Conservation (phyloP, 2,113 vertebrate species). For the Tetrax tetrax region DNA sequence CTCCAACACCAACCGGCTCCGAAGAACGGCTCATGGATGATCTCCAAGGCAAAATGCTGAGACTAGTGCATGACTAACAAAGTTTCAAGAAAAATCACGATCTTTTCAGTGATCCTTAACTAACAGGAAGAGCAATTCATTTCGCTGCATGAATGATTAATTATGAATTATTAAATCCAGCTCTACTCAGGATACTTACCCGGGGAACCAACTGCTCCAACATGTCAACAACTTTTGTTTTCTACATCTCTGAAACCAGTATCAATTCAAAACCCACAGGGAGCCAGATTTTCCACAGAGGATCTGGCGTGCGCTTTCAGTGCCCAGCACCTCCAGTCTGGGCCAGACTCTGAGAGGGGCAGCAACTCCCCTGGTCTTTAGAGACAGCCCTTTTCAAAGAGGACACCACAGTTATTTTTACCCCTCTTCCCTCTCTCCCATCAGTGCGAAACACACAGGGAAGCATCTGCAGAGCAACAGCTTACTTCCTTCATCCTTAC, state of each 20-base stretch:
- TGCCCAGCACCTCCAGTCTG: background rate
- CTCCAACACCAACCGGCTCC: background rate
- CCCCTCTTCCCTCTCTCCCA: background rate
- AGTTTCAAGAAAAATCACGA: slow-evolving; percentile 54
- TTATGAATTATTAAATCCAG: slow-evolving; percentile 65
- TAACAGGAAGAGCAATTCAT: slow-evolving; percentile 49
- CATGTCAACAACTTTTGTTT: slow-evolving; percentile 44
- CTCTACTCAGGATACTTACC: slow-evolving; percentile 8
- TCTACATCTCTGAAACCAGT: background rate
- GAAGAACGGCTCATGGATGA: slow-evolving; percentile 8
- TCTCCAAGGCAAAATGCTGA: slow-evolving; percentile 16
- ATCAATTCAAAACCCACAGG: background rate
- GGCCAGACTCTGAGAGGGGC: background rate
- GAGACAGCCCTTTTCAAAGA: background rate
- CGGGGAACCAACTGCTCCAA: background rate
- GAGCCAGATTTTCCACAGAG: background rate
- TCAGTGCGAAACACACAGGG: background rate
- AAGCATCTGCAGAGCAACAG: background rate
- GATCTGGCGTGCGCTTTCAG: background rate
- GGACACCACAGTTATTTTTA: background rate
- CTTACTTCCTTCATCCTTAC: background rate
- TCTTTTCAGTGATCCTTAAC: slow-evolving; percentile 36
- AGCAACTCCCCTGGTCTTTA: background rate
- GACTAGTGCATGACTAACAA: background rate
- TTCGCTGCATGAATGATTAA: slow-evolving; percentile 37